Base-by-base conservation (phyloP, 1,140 invertebrate genomes). In the Temnothorax nylanderi region DNA sequence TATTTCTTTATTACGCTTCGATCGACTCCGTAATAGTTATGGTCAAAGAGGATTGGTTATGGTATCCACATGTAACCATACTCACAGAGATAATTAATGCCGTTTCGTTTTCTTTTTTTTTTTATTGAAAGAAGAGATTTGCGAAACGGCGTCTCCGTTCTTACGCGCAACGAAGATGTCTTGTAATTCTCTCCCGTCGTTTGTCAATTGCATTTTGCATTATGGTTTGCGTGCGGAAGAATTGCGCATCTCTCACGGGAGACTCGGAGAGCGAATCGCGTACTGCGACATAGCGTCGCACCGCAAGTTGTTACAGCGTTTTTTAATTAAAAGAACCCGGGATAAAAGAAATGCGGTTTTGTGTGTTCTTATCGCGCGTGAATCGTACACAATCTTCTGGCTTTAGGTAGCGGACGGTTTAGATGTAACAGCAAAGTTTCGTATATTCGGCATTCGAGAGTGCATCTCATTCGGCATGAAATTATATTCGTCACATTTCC, bases 131-230 rank as follows among this genome's bases (percentile, higher is more conserved):
- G 41, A 78, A 65, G 18, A 47, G 41, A 37, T 65, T 65, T 65
- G 26, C 60, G 76, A 78, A 34, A 78, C 26, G 26, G 2, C 41
- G 3, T 49, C 76, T 7, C 26, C 37, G 26, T 41, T 41, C 7
- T 71, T 71, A 37, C n/a, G 47, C 34, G 21, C 1, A 18, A 41
- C 18, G 37, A 47, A 81, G 49, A 5, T 44, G 2, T 44, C 47
- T 69, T 49, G 78, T 56, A 71, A 81, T 71, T 58, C 65, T 71
- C 21, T 56, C 37, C 10, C 16, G 44, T 56, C 16, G 37, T 71
- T 81, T 34, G 64, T 44, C 47, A 81, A 81, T 81, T 56, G n/a
- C 34, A 71, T 58, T 81, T 71, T 81, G 21, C 65, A 81, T 41
- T 71, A 81, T 56, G 5, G 37, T 47, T 81, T 56, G 65, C 78